Evolutionary conservation across 2,797 vertebrate species (phyloP).

Genomic region (Hydrophis major): DNA sequence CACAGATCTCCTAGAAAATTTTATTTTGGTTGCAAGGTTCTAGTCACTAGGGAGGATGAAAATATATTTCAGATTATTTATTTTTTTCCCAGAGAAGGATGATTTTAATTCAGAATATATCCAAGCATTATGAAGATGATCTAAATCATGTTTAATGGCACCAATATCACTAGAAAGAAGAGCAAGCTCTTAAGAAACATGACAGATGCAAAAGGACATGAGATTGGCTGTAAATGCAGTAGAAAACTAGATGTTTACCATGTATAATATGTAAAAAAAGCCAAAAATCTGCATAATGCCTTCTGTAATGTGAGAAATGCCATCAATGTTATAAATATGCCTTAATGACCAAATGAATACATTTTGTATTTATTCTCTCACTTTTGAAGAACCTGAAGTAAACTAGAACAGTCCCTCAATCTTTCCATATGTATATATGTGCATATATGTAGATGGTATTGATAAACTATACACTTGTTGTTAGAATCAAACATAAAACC

Average conservation of each 20-base stretch:
- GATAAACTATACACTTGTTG: slow-evolving; percentile 7
- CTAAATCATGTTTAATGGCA: background rate
- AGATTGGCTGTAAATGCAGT: background rate
- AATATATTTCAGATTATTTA: background rate
- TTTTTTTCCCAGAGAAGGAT: background rate
- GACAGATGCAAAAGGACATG: background rate
- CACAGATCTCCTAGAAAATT: background rate
- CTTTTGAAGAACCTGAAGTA: background rate
- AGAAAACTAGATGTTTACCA: background rate
- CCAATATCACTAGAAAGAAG: background rate
- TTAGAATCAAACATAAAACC: slow-evolving; percentile 48
- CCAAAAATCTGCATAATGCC: background rate
- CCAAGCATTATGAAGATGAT: background rate
- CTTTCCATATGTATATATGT: background rate
- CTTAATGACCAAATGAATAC: background rate
- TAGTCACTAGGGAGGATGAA: background rate
- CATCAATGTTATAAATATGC: background rate
- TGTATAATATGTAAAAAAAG: background rate
- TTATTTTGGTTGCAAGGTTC: background rate
- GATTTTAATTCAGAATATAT: background rate
- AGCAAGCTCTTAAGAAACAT: background rate
- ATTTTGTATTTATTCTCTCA: background rate
- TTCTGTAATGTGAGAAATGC: background rate
- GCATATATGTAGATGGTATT: background rate
- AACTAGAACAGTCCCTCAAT: background rate